Conservation (phyloP, 2,113 vertebrate species). For the Xenotilapia longispinis region DNA sequence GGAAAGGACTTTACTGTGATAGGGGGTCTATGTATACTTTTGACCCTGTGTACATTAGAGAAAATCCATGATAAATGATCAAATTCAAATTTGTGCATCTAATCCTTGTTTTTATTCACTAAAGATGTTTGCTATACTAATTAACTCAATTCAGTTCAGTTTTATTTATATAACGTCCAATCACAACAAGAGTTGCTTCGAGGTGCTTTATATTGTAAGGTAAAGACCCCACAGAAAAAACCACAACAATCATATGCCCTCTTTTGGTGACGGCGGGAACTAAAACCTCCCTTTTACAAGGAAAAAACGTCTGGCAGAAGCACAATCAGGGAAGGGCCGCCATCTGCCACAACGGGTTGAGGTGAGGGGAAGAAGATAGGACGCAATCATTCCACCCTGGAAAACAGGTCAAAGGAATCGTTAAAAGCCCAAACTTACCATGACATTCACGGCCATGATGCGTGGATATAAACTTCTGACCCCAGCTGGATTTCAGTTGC, state of each 20-base stretch:
- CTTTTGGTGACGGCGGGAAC: rapidly evolving
- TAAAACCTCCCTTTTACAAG: not conserved
- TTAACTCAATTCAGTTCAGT: not conserved
- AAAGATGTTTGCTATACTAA: not conserved
- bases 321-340: not conserved
- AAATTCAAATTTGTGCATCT: not conserved
- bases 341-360: not conserved
- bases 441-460: not conserved
- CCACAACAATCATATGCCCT: not conserved
- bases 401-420: not conserved
- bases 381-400: not conserved
- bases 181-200: rapidly evolving
- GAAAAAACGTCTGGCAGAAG: not conserved
- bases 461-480: not conserved
- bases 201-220: not conserved
- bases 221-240: rapidly evolving
- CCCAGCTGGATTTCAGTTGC: not conserved
- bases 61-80: not conserved
- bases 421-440: not conserved
- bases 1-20: rapidly evolving
- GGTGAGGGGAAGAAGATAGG: not conserved
- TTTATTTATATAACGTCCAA: not conserved
- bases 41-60: not conserved
- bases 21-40: not conserved
- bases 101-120: not conserved